Percentiles rank a stretch among this genome's conserved stretches.
Evolutionary conservation across 2,888 invertebrate genomes (phyloP).

Genomic region (Tetragonula carbonaria): DNA sequence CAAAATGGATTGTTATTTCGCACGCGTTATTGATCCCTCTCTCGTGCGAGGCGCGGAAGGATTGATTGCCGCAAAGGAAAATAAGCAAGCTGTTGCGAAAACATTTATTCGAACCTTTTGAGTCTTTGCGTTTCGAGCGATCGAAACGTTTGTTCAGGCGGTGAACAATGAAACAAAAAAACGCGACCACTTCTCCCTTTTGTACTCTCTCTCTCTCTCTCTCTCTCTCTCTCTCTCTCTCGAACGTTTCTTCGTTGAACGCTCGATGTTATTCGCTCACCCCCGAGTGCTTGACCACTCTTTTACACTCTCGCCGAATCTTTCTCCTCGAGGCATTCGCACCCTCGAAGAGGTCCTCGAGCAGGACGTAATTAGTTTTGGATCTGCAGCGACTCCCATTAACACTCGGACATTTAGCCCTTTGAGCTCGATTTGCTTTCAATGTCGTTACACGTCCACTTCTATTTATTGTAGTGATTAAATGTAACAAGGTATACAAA

Average conservation of each 20-base stretch:
- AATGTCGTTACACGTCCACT: too few relatives aligned
- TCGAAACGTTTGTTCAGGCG: neutral
- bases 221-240: neutral
- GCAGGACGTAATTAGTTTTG: neutral
- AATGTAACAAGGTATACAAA: too few relatives aligned
- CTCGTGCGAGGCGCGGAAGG: too few relatives aligned
- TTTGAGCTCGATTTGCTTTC: too few relatives aligned
- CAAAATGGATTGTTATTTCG: too few relatives aligned
- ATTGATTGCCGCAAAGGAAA: neutral
- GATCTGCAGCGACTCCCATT: too few relatives aligned
- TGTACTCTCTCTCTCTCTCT: neutral
- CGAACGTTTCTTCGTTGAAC: neutral
- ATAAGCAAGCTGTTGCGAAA: neutral
- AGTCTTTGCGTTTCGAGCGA: neutral
- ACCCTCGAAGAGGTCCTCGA: neutral
- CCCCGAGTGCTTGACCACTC: slow-evolving; percentile 6
- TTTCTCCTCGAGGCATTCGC: neutral
- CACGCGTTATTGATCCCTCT: neutral
- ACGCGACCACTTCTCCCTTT: neutral
- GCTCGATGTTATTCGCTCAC: neutral
- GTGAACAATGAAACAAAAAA: neutral
- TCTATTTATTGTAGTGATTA: too few relatives aligned
- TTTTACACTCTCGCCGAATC: neutral
- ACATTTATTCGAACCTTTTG: neutral
- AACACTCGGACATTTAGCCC: too few relatives aligned